Conservation (phyloP, 2,797 vertebrate genomes). For the Malurus splendens region DNA sequence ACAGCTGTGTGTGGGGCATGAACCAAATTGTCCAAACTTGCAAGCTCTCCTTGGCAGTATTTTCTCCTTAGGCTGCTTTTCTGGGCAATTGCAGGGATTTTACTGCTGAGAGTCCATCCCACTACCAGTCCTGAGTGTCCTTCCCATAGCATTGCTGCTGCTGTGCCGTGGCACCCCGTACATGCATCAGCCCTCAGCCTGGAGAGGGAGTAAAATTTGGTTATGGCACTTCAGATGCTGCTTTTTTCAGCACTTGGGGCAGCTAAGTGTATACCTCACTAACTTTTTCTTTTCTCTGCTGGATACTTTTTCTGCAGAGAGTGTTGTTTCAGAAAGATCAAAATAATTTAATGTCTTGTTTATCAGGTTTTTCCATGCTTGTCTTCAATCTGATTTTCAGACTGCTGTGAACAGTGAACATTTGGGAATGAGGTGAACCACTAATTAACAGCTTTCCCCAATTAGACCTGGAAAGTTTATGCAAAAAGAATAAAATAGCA, state of each 20-base stretch:
- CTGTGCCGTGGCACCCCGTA: not conserved
- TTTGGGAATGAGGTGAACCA: not conserved
- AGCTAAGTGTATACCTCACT: not conserved
- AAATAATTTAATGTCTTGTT: not conserved
- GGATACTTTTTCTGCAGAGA: not conserved
- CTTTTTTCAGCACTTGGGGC: not conserved
- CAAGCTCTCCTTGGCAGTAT: not conserved
- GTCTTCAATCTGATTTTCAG: not conserved
- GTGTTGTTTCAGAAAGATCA: not conserved
- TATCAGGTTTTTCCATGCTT: not conserved
- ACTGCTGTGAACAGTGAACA: not conserved
- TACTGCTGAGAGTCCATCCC: not conserved
- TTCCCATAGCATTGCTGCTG: rapidly evolving
- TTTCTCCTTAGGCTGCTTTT: not conserved
- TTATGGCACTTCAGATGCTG: not conserved
- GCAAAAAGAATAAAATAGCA: not conserved
- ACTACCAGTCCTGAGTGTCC: not conserved
- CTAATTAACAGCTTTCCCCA: not conserved
- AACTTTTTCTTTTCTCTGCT: not conserved
- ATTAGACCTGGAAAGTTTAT: not conserved
- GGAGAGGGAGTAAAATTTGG: not conserved
- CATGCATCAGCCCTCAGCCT: not conserved
- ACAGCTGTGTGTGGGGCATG: rapidly evolving
- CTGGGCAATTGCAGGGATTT: not conserved
- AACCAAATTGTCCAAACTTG: not conserved